Conservation (phyloP, 2,113 vertebrate genomes). For the Elanus axillaris region DNA sequence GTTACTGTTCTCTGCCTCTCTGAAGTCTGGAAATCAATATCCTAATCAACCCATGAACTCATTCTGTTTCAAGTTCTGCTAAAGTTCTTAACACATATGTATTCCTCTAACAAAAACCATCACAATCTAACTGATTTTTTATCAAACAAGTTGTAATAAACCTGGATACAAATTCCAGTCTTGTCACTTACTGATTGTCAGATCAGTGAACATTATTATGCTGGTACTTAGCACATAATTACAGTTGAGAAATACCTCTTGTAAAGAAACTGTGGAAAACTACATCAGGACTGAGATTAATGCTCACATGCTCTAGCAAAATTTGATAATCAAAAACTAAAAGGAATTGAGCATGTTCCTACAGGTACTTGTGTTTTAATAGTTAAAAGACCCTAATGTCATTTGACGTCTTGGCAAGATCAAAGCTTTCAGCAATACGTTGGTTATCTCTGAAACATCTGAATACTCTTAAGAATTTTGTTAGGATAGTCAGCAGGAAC, state of each 20-base stretch:
- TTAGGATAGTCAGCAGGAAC: not conserved
- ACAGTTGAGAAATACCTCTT: not conserved
- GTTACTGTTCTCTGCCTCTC: not conserved
- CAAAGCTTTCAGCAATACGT: not conserved
- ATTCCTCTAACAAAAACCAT: not conserved
- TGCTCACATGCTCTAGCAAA: not conserved
- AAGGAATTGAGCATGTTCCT: not conserved
- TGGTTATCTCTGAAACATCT: not conserved
- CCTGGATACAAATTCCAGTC: not conserved
- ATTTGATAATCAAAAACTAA: not conserved
- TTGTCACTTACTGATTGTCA: not conserved
- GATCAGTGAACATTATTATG: not conserved
- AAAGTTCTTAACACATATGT: not conserved
- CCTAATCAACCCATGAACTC: not conserved
- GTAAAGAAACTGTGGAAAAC: not conserved
- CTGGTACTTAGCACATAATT: not conserved
- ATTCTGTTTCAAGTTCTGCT: not conserved
- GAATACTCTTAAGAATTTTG: not conserved
- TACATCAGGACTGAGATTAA: not conserved
- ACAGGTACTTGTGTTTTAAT: not conserved
- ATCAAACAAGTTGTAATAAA: not conserved
- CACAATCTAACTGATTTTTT: not conserved
- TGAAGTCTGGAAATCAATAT: not conserved
- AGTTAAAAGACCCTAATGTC: not conserved
- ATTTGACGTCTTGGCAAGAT: not conserved